Conservation (phyloP, 2,797 vertebrate species). For the Rhodeus uyekii region DNA sequence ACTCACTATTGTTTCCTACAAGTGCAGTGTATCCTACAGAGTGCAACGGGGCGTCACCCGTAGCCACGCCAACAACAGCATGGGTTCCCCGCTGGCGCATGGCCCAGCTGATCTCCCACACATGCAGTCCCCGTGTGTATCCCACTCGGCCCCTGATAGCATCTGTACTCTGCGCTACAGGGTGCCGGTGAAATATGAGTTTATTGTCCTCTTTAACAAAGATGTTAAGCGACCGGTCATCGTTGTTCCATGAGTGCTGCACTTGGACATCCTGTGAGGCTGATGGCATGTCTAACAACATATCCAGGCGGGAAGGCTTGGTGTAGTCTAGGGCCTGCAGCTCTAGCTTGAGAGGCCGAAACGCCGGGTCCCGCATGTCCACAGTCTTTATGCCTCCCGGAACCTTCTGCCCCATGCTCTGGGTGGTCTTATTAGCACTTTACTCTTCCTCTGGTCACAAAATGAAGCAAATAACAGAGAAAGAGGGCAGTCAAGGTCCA, state of each 20-base stretch:
- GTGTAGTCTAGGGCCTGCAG: slow-evolving; percentile 91
- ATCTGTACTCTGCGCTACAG: slow-evolving; percentile 97
- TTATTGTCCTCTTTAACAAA: slow-evolving; percentile 98
- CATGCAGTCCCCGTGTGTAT: slow-evolving; percentile 94
- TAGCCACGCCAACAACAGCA: slow-evolving; percentile 93
- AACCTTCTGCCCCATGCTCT: slow-evolving; percentile 97
- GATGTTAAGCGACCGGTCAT: slow-evolving; percentile 95
- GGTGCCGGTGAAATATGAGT: slow-evolving; percentile 95
- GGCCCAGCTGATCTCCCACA: slow-evolving; percentile 99
- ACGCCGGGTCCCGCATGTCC: slow-evolving; percentile 94
- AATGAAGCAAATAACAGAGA: slow-evolving; percentile 60
- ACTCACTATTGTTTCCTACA: slow-evolving; percentile 92
- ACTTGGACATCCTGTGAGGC: slow-evolving; percentile 83
- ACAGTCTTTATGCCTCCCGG: slow-evolving; percentile 97
- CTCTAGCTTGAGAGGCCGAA: slow-evolving; percentile 90
- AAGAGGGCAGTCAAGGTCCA: slow-evolving; percentile 63
- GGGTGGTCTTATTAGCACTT: slow-evolving; percentile 63
- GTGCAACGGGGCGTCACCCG: slow-evolving; percentile 88
- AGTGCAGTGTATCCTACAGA: slow-evolving; percentile 96
- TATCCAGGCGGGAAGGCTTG: slow-evolving; percentile 91
- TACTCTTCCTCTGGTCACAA: slow-evolving; percentile 41
- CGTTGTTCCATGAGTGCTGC: slow-evolving; percentile 94
- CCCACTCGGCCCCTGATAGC: slow-evolving; percentile 92
- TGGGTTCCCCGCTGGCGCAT: slow-evolving; percentile 96
- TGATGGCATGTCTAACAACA: slow-evolving; percentile 94